Percentiles rank a stretch among this genome's conserved stretches.
Conservation (phyloP, 2,888 invertebrate genomes). For the Hybos culiciformis region DNA sequence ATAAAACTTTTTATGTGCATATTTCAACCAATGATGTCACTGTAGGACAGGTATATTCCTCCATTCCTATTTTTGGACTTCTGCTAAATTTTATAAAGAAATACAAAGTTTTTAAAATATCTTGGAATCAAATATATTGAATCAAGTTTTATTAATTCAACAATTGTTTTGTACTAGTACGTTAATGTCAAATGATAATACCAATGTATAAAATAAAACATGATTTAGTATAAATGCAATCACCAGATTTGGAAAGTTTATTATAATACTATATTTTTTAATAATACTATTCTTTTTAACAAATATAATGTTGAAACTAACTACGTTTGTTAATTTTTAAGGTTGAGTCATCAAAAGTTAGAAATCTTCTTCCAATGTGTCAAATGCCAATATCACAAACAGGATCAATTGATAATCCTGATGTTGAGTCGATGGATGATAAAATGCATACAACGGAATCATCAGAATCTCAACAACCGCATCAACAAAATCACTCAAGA, state of each 20-base stretch:
- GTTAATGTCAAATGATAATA: too few relatives aligned
- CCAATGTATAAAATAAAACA: too few relatives aligned
- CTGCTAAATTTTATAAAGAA: too few relatives aligned
- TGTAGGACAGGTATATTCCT: too few relatives aligned
- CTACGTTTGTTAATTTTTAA: slow-evolving; percentile 4
- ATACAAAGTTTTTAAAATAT: too few relatives aligned
- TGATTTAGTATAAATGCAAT: too few relatives aligned
- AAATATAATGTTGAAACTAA: neutral
- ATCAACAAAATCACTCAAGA: neutral
- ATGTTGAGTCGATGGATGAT: slow-evolving; percentile 18
- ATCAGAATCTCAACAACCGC: slow-evolving; percentile 2
- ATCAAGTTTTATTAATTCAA: neutral
- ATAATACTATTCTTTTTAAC: neutral
- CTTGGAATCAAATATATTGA: neutral
- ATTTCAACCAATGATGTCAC: too few relatives aligned
- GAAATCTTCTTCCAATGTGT: slow-evolving; percentile 36
- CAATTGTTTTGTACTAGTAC: too few relatives aligned
- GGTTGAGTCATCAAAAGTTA: slow-evolving; percentile 27
- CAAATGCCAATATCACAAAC: slow-evolving; percentile 31
- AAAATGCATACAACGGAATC: slow-evolving; percentile 11
- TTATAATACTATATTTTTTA: too few relatives aligned
- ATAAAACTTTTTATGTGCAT: too few relatives aligned
- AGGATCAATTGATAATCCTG: slow-evolving; percentile 17
- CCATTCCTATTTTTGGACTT: too few relatives aligned
- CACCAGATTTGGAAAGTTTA: too few relatives aligned